Evolutionary conservation across 2,888 invertebrate species (phyloP), one percentile per base, ranked within the genome.

Genomic region (Portevinia maculata): DNA sequence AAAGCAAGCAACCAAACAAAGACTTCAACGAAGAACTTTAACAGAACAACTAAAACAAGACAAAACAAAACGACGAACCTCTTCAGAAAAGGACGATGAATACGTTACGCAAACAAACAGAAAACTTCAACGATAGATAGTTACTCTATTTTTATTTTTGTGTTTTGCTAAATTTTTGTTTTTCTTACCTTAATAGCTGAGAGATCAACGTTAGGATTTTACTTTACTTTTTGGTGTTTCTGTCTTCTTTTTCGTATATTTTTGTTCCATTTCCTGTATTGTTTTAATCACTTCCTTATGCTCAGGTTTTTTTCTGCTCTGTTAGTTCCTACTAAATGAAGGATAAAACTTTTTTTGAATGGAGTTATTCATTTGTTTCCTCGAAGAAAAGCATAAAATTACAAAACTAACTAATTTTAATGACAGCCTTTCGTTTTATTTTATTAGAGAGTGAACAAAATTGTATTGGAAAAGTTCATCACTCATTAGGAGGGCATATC

Each of bases 121-220:
- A 19, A 28, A 55, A 76, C 69, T 76, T 76, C 55, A 46, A 53
- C 37, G 44, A 60, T 71, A 60, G 53, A 57, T 59, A 60, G 53
- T 41, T 59, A 41, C 15, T 50, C 28, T 50, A 44, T 15, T 55
- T 60, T 39, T 46, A 28, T 53, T 46, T 34, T 62, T 34, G 9
- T 48, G 8, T 75, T 52, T 11, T 52, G 8, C 15, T 4, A 48
- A 34, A 17, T 50, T 30, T n/a, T 44, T 48, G 17, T 60, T 59
- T 76, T 60, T 46, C 53, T 48, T 76, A 76, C 69, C 67, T 65
- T 74, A 74, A 76, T 76, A 39, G 41, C 55, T 62, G 55, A 55
- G 55, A 55, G 76, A 76, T 69, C 69, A 69, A 55, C 60, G 62
- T 62, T 55, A 62, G 55, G 62, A 57, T 41, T 57, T 69, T 24